Evolutionary conservation across 2,797 vertebrate species (phyloP).

Genomic region (Sphaeramia orbicularis): DNA sequence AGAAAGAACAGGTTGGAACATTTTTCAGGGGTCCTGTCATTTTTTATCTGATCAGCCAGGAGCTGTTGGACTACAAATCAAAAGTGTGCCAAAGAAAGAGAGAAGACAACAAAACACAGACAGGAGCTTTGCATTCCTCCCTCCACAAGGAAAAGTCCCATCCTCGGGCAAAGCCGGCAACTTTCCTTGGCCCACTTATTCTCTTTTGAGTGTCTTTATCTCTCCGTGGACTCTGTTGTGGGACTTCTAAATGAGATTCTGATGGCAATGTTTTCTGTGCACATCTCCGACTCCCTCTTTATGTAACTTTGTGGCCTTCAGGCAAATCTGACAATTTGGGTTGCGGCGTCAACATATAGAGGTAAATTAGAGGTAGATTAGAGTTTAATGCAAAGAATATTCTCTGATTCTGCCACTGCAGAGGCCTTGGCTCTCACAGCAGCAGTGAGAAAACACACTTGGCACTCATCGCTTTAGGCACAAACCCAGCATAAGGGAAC

Average conservation of each 20-base stretch:
- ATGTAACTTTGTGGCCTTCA: constrained; percentile 44
- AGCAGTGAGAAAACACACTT: constrained; percentile 42
- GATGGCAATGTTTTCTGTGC: constrained; percentile 58
- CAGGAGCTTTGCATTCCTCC: constrained; percentile 73
- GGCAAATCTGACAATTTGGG: constrained; percentile 70
- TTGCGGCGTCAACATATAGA: constrained; percentile 65
- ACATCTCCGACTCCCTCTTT: constrained; percentile 52
- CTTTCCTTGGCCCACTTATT: constrained; percentile 76
- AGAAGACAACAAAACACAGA: constrained; percentile 75
- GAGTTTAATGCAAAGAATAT: constrained; percentile 67
- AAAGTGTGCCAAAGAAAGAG: constrained; percentile 74
- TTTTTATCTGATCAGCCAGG: constrained; percentile 89
- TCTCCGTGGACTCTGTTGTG: constrained; percentile 59
- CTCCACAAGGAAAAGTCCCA: constrained; percentile 78
- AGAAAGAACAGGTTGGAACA: constrained; percentile 85
- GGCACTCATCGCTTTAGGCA: constrained; percentile 48
- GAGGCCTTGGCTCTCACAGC: constrained; percentile 31
- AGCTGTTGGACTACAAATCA: constrained; percentile 85
- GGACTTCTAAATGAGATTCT: constrained; percentile 65
- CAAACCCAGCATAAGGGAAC: constrained; percentile 50
- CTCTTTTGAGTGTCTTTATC: constrained; percentile 64
- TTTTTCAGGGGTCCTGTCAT: constrained; percentile 85
- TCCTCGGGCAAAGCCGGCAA: constrained; percentile 74
- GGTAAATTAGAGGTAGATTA: constrained; percentile 68
- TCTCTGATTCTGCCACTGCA: constrained; percentile 42